phyloP scores from a whole-genome alignment of 2,113 vertebrate genomes.

The Tyrannus savana region DNA sequence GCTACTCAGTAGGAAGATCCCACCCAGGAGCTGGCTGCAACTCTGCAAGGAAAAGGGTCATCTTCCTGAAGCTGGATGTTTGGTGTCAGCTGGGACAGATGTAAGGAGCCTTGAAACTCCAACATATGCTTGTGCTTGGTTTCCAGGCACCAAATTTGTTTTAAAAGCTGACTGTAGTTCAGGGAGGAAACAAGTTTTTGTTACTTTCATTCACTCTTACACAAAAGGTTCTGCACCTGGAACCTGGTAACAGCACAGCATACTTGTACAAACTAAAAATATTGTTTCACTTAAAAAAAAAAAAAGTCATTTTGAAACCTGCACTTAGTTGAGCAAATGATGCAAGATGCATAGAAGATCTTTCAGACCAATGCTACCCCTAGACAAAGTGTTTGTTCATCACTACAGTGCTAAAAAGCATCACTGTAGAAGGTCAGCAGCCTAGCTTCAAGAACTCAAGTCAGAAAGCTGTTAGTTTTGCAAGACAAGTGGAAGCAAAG shows the following conservation, averaged over 20 bases:
- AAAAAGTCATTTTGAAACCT: neutral
- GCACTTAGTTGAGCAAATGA: neutral
- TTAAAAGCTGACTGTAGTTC: neutral
- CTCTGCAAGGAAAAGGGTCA: neutral
- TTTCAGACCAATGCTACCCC: neutral
- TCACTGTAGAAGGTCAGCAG: neutral
- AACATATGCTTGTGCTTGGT: neutral
- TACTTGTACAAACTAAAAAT: neutral
- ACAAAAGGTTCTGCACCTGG: neutral
- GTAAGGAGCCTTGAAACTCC: neutral
- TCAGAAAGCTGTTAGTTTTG: slow-evolving; percentile 5
- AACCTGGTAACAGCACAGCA: neutral
- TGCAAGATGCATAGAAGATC: neutral
- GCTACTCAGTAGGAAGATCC: neutral
- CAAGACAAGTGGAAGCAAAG: slow-evolving; percentile 52
- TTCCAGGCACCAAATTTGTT: neutral
- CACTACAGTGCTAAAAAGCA: slow-evolving; percentile 52
- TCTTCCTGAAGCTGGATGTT: neutral
- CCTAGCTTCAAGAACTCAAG: neutral
- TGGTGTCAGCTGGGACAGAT: neutral
- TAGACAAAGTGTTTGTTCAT: slow-evolving; percentile 51
- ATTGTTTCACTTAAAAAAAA: neutral
- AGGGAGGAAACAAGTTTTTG: neutral
- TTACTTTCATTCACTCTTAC: neutral
- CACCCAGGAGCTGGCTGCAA: neutral